Evolutionary conservation across 2,113 vertebrate genomes (phyloP), one percentile per base, ranked within the genome.

Genomic region (Dicerorhinus sumatrensis): DNA sequence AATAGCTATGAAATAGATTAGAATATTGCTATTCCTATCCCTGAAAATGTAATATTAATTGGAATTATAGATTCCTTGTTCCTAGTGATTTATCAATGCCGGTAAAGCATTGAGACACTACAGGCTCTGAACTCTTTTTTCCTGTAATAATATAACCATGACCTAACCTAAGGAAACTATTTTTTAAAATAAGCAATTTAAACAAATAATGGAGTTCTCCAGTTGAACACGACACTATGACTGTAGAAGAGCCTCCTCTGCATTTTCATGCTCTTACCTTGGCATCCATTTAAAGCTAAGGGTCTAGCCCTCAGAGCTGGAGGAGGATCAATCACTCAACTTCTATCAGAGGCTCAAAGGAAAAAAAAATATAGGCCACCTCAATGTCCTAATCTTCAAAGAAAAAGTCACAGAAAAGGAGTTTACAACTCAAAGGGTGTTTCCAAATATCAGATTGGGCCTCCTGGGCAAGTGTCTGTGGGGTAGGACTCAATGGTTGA

Each of bases 11-110:
- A 65, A 85, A 91, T 60, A 56, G 36, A 83, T 79, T 76, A 95
- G 63, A 87, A 58, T 54, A 60, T 76, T 69, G 6, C 56, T 89
- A 72, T 93, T 92, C 46, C 14, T 86, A 93, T 76, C 81, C n/a
- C 8, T 83, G 54, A 95, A 93, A 97, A 89, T 86, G 56, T 21
- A 75, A n/a, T 95, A 75, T 75, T 92, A 92, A 97, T 89, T 94
- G 77, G 84, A 96, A 94, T 89, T 60, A 87, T 42, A 87, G 63
- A 90, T 94, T 90, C 25, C 20, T 65, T 80, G 29, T 85, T 48
- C 63, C 23, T 14, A 14, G 70, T 72, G 31, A 90, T 81, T 84
- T 90, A 90, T 95, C 39, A 91, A 67, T 42, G 36, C 54, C 12
- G 12, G 16, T 6, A 69, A 89, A 79, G 58, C 46, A 63, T 0